Base-by-base conservation (phyloP, 1,140 invertebrate genomes). In the Spodoptera frugiperda region DNA sequence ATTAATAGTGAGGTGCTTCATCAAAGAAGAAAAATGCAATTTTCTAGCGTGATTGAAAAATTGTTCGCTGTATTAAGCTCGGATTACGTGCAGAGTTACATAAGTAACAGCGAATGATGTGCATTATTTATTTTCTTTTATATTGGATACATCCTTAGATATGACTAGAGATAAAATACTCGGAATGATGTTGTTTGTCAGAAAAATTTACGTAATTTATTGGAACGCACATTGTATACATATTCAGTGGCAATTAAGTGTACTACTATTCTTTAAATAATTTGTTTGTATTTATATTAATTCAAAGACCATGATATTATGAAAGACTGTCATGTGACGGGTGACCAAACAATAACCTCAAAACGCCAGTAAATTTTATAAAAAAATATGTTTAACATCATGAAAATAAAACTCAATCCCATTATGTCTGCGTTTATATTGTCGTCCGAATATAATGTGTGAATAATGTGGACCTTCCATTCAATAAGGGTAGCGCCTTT, bases 401-500 rank as follows among this genome's bases (percentile, higher is more conserved):
- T 48, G 68, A 78, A 86, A 70, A 82, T 79, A 79, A 81, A 83
- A 83, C 78, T 67, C 77, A 84, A 85, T 84, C 53, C 82, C 79
- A 86, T 86, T 83, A 82, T 77, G 80, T 76, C 44, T 74, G 39
- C 63, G 55, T 76, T 74, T 59, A 78, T 77, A 83, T 82, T 82
- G 80, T 82, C 81, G 71, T 76, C 78, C 83, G 82, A 88, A 88
- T 84, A 82, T 87, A 86, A 88, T 87, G 85, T 89, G 89, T 91
- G 89, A 90, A 91, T 90, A 90, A 87, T 85, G 82, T 78, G 83
- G 81, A 81, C 77, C 81, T 79, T 79, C 84, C 78, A 83, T 90
- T 91, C 85, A 90, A 90, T 92, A 89, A 87, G 82, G 82, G 83
- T 80, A 83, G 63, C 68, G 76, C 82, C 82, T 88, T 90, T 84